Percentiles rank a stretch among this genome's conserved stretches.
Conservation (phyloP, 2,797 vertebrate genomes). For the Pangasius macronema region DNA sequence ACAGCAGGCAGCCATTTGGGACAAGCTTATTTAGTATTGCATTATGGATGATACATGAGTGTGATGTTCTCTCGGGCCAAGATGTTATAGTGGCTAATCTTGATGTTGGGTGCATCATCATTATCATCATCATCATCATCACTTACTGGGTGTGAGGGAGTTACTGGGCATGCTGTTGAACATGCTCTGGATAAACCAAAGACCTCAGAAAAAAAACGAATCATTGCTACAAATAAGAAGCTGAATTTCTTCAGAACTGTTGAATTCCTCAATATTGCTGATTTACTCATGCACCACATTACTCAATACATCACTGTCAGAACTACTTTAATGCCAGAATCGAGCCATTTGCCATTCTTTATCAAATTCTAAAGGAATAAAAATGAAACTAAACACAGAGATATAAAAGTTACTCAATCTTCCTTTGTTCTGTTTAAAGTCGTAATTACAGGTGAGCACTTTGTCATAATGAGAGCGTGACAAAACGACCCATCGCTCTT, state of each 20-base stretch:
- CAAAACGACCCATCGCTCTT: conserved; percentile 49
- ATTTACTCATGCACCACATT: conserved; percentile 9
- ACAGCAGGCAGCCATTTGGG: conserved; percentile 45
- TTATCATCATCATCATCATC: neutral
- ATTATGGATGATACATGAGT: conserved; percentile 52
- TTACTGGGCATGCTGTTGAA: neutral
- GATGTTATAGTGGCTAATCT: conserved; percentile 40
- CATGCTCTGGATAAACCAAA: neutral
- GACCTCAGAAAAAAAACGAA: neutral
- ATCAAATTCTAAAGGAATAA: conserved; percentile 3
- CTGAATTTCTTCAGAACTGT: neutral
- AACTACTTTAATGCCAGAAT: neutral
- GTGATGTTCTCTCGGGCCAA: conserved; percentile 42
- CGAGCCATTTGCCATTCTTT: neutral
- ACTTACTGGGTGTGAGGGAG: conserved; percentile 19
- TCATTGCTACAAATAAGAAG: neutral
- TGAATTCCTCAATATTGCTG: conserved; percentile 2
- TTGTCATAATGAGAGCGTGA: conserved; percentile 61
- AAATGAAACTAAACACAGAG: conserved; percentile 27
- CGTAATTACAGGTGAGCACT: conserved; percentile 56
- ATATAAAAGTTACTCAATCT: conserved; percentile 41
- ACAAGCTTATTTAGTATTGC: conserved; percentile 49
- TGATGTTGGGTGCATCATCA: conserved; percentile 8
- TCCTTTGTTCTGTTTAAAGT: conserved; percentile 56
- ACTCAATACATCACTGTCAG: conserved; percentile 17